Base-by-base conservation (phyloP, 2,888 invertebrate species). In the Sthenelais limicola region DNA sequence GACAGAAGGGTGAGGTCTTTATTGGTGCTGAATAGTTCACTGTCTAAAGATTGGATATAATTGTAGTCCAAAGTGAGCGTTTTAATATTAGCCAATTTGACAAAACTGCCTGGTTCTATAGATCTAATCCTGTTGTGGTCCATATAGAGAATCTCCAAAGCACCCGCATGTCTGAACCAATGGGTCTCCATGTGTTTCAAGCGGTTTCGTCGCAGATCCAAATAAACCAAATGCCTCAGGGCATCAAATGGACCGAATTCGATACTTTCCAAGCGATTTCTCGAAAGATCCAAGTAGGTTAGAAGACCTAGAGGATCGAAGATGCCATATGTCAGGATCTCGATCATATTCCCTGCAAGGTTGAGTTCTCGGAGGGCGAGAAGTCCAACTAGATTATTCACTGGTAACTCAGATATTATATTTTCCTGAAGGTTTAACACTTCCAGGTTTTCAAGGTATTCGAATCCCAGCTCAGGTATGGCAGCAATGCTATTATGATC, bases 171-270 rank as follows among this genome's bases (percentile, higher is more conserved):
- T 38, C 38, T 62, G 24, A 62, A 62, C 62, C 62, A 62, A 35
- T 62, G 35, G 35, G 21, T 26, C 24, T 35, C 35, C 9, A 62
- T 24, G 7, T 21, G 35, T 38, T 35, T 9, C 5, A 62, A 5
- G 7, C 26, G 38, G 38, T 62, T 62, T 1, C 21, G 35, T 24
- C 62, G 35, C n/a, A 62, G n/a, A 26, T 62, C 38, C 7, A 62
- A 24, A 43, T 35, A 38, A 18, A 12, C 1, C 7, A 62, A 43
- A 24, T 38, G 21, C 7, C 62, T 15, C n/a, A 62, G 62, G 24
- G 62, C 62, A 38, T 62, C 62, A 38, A 62, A 62, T 1, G 62
- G 62, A 24, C 62, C 62, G 21, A 62, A 62, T 15, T 62, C 24
- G 7, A 62, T 43, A 9, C 26, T 43, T 18, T 62, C 26, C 4